Conservation (phyloP, 64 coral and sea anemone genomes). For the Actinia tenebrosa region DNA sequence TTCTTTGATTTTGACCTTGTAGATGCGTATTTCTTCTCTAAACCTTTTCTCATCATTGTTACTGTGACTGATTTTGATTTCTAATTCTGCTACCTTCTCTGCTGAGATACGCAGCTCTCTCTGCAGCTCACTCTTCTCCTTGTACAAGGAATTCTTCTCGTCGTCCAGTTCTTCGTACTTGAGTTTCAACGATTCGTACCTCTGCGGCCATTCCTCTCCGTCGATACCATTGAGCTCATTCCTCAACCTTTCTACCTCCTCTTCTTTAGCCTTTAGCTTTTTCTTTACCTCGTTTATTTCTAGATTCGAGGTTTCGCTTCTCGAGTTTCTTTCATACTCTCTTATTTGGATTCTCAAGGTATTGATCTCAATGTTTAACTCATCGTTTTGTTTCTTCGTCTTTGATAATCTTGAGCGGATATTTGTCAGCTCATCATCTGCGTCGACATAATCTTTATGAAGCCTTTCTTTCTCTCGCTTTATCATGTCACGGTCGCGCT, state of each 20-base stretch:
- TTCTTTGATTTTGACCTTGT: slow-evolving; percentile 4
- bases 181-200: slow-evolving; percentile 28
- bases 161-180: slow-evolving; percentile 23
- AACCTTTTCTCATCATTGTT: slow-evolving; percentile 6
- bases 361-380: slow-evolving; percentile 27
- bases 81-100: slow-evolving; percentile 17
- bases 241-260: neutral
- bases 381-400: slow-evolving; percentile 12
- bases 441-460: slow-evolving; percentile 3
- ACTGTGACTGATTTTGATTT: slow-evolving; percentile 9
- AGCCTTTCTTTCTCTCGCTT: slow-evolving; percentile 27
- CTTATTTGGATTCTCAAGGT: slow-evolving; percentile 21
- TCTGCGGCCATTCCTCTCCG: slow-evolving; percentile 23
- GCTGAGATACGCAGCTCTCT: slow-evolving; percentile 7
- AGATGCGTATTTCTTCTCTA: neutral
- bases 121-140: slow-evolving; percentile 25
- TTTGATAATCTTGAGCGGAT: neutral
- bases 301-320: too few species aligned
- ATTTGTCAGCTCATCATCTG: slow-evolving; percentile 23
- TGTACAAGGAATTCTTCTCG: slow-evolving; percentile 16
- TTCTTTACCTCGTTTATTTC: neutral
- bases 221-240: neutral
- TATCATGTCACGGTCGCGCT: slow-evolving; percentile 2
- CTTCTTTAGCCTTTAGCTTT: neutral
- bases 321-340: neutral